Percentiles rank a stretch among this genome's conserved stretches.
Evolutionary conservation across 2,797 vertebrate species (phyloP).

Genomic region (Scolopax bukidnonensis): DNA sequence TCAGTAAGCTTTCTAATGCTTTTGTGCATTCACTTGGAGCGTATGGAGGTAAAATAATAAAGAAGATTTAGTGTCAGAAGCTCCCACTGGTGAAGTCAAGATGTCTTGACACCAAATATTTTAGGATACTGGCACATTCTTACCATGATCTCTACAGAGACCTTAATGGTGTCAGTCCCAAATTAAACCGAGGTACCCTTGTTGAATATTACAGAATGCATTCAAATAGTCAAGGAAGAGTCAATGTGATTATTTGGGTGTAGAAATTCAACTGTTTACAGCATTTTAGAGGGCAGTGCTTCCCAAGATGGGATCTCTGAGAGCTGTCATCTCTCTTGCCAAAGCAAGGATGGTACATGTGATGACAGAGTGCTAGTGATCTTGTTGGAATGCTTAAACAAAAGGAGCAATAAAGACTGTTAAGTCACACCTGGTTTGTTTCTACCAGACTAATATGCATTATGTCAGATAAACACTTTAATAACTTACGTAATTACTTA

Average conservation of each 20-base stretch:
- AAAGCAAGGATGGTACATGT: background rate
- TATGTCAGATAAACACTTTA: background rate
- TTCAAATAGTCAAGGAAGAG: background rate
- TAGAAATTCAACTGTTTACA: background rate
- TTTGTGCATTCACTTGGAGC: background rate
- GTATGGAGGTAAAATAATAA: background rate
- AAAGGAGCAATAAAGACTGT: background rate
- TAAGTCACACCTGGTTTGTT: conserved; percentile 15
- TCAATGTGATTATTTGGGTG: background rate
- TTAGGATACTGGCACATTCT: background rate
- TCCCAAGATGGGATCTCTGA: background rate
- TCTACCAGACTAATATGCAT: background rate
- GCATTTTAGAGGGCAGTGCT: background rate
- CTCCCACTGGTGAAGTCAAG: background rate
- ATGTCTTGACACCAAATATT: conserved; percentile 14
- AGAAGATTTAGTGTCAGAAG: background rate
- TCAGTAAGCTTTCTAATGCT: background rate
- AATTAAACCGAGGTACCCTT: background rate
- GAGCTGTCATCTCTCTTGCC: background rate
- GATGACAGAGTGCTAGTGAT: background rate
- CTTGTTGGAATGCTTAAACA: background rate
- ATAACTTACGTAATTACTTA: background rate
- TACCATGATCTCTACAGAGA: background rate
- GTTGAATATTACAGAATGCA: background rate
- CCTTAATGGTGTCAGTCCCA: background rate